Conservation (phyloP, 2,888 invertebrate species). For the Helleia helle region DNA sequence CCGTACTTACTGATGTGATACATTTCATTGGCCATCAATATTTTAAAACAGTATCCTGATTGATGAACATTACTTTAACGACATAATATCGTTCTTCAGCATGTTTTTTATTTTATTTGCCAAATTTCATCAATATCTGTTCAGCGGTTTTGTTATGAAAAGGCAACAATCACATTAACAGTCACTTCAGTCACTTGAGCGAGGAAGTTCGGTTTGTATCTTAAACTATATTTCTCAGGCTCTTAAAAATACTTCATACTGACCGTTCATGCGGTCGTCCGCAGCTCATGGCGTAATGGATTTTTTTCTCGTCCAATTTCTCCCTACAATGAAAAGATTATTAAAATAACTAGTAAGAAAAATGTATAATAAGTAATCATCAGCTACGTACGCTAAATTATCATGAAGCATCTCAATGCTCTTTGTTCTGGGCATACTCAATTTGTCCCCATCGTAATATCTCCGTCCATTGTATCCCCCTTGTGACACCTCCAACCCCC, state of each 20-base stretch:
- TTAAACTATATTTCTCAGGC: no score
- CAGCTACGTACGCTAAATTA: background rate
- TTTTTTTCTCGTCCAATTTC: constrained; percentile 47
- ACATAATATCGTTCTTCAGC: no score
- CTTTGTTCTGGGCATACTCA: constrained; percentile 30
- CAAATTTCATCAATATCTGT: no score
- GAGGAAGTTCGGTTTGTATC: no score
- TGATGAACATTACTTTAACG: no score
- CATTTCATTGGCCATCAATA: no score
- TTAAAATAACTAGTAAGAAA: background rate
- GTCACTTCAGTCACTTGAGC: no score
- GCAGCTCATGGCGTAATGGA: constrained; percentile 39
- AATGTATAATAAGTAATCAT: background rate
- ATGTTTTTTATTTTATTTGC: no score
- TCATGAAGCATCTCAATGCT: constrained; percentile 34
- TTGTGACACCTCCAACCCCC: constrained; percentile 31
- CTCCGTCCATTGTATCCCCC: constrained; percentile 31
- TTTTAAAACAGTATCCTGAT: no score
- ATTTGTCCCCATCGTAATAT: constrained; percentile 39
- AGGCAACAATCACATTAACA: no score
- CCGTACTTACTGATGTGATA: no score
- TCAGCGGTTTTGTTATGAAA: no score
- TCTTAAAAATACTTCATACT: background rate
- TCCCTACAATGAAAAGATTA: constrained; percentile 32
- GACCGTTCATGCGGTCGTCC: constrained; percentile 59